phyloP scores from a whole-genome alignment of 2,888 invertebrate species.

The Aelia acuminata region DNA sequence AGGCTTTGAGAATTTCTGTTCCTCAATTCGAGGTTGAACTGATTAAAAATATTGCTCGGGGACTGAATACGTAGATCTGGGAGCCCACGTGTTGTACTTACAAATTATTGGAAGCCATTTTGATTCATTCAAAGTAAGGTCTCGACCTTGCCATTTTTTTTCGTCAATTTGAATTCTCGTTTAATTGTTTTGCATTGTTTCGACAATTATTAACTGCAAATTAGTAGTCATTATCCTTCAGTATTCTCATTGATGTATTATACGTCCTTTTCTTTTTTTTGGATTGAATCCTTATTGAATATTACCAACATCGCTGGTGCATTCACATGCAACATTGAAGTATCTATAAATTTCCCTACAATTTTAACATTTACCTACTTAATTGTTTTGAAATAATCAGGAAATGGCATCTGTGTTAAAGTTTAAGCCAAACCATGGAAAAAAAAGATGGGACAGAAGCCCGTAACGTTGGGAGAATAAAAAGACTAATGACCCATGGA shows the following conservation, averaged over 20 bases:
- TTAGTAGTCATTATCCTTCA: not conserved
- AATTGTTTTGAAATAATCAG: too few relatives aligned
- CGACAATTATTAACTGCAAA: not conserved
- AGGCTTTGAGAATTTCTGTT: not conserved
- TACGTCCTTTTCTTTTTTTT: not conserved
- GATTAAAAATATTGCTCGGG: not conserved
- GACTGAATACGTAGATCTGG: not conserved
- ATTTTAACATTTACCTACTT: too few relatives aligned
- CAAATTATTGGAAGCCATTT: not conserved
- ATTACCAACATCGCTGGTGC: not conserved
- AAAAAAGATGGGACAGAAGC: too few relatives aligned
- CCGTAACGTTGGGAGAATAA: too few relatives aligned
- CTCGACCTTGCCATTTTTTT: not conserved
- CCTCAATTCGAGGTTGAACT: not conserved
- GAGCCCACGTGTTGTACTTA: not conserved
- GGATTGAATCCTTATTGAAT: not conserved
- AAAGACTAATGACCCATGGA: too few relatives aligned
- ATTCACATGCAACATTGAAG: too few relatives aligned
- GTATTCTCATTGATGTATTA: not conserved
- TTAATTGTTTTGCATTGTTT: not conserved
- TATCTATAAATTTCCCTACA: too few relatives aligned
- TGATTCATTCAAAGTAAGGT: not conserved
- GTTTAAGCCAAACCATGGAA: too few relatives aligned
- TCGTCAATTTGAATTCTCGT: not conserved
- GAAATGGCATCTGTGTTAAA: too few relatives aligned